Base-by-base conservation (phyloP, 2,797 vertebrate species). In the Sebastes aleutianus region DNA sequence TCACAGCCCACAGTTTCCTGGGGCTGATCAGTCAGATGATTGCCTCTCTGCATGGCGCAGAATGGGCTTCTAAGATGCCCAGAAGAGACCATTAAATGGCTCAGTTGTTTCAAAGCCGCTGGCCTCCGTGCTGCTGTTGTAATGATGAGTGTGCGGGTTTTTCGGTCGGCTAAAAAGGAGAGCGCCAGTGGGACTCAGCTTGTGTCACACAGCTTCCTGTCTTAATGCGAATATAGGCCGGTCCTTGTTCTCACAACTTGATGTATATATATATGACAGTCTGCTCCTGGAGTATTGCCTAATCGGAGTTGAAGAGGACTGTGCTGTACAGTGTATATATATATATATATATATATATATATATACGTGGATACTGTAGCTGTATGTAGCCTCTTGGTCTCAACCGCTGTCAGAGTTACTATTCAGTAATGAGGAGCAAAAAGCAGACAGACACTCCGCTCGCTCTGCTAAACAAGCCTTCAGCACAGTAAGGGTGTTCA, bases 41-140 rank as follows among this genome's bases (percentile, higher is more conserved):
- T 90, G 87, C 89, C 58, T 90, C 91, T 79, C 92, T 83, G 88
- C 78, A 9, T 85, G 91, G 47, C 3, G 63, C 78, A 88, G 85
- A 84, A 87, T 69, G 70, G 73, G 82, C 80, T 80, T 71, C 75
- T 86, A 83, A 68, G 78, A 91, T 88, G 88, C 88, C 94, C 90
- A 88, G 90, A 92, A 86, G 90, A 92, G 88, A 79, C 84, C 88
- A 92, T 92, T 93, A 91, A 91, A 88, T 54, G 91, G 79, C 86
- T 91, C 82, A 70, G 85, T 91, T 89, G 90, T 87, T 91, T 90
- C 74, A 81, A 83, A 89, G 91, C 91, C 13, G 29, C 79, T 8
- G 85, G 86, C 78, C 84, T 76, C 18, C 1, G 74, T 5, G 66
- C 77, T 70, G 66, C 59, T 66, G 18, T 87, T 36, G 86, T 87